These are phyloP conservation scores for Diachasma alloeum DNA, from an alignment of 1,140 invertebrate species.

Conservation along the genomic window DNA sequence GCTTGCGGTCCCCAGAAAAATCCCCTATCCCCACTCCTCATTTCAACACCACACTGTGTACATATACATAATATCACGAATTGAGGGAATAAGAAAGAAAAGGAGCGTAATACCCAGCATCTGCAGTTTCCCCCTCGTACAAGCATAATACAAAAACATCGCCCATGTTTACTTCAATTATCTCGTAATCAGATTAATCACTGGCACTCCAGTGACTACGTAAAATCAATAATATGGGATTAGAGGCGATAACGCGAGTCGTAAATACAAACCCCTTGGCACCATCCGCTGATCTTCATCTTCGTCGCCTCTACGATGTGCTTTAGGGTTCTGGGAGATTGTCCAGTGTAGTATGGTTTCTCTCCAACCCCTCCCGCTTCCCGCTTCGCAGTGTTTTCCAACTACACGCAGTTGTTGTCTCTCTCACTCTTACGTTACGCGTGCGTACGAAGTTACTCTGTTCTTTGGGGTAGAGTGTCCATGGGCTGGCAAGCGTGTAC, in stretches of 20 bases:
- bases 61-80: neutral
- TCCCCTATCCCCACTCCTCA: neutral
- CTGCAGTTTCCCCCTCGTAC: neutral
- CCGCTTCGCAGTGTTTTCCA: neutral
- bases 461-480: neutral
- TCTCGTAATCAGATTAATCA: slow-evolving; percentile 11
- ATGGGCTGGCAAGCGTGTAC: neutral
- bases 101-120: neutral
- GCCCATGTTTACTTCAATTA: slow-evolving; percentile 3
- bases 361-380: neutral
- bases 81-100: neutral
- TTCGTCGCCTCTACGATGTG: neutral
- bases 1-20: slow-evolving; percentile 9
- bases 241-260: neutral
- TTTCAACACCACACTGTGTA: neutral
- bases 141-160: neutral
- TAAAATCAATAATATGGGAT: neutral
- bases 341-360: neutral
- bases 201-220: neutral
- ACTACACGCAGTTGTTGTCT: neutral
- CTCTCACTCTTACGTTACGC: neutral
- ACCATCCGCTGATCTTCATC: neutral
- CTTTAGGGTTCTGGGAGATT: neutral
- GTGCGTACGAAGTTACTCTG: neutral
- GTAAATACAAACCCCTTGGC: neutral